phyloP scores from a whole-genome alignment of 37 sponge, comb jelly and placozoan species.

The Aphrocallistes beatrix region DNA sequence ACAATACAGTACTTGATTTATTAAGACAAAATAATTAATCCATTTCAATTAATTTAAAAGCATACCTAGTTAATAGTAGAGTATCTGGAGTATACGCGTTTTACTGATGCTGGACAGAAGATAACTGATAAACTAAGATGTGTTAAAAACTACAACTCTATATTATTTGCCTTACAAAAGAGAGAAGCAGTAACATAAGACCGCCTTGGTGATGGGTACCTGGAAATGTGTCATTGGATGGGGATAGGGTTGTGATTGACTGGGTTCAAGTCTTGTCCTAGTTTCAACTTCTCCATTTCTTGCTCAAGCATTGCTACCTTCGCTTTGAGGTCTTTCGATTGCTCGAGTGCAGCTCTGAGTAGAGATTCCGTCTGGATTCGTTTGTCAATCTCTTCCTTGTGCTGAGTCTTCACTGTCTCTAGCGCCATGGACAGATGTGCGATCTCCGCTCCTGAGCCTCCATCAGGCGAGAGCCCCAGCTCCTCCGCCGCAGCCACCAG shows the following conservation, averaged over 20 bases:
- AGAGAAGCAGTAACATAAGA: conserved; percentile 19
- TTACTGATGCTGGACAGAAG: no score
- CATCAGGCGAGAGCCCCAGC: background rate
- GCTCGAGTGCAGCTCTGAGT: background rate
- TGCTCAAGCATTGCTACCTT: background rate
- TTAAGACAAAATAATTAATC: conserved; percentile 4
- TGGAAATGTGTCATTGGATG: background rate
- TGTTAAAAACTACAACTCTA: conserved; percentile 18
- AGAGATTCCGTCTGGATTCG: background rate
- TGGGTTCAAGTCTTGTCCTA: background rate
- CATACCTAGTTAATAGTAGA: background rate
- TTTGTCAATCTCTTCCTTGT: background rate
- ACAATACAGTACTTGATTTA: background rate
- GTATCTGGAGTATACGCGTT: background rate
- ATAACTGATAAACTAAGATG: background rate
- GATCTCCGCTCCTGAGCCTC: background rate
- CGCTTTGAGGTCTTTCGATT: conserved; percentile 1
- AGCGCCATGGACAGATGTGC: background rate
- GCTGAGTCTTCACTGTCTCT: background rate
- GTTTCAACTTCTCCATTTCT: background rate
- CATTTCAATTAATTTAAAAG: conserved; percentile 19
- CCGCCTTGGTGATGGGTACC: background rate
- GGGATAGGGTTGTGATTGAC: background rate
- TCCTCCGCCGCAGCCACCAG: background rate
- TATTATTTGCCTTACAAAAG: background rate